Base-by-base conservation (phyloP, 2,888 invertebrate genomes). In the Eilema griseolum region DNA sequence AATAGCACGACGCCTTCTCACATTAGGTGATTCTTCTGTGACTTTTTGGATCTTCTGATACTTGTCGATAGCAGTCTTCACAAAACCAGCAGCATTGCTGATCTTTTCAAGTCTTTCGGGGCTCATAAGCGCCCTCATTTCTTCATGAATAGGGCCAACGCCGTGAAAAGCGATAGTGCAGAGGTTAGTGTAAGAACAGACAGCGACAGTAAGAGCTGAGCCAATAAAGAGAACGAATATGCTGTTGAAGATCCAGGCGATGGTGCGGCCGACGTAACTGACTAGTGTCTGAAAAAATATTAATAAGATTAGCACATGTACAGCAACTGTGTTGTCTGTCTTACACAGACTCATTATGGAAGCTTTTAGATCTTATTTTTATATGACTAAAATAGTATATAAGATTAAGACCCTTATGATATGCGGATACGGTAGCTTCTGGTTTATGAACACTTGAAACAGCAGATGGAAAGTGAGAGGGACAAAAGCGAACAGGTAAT, bases 151-250 rank as follows among this genome's bases (percentile, higher is more conserved):
- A 0, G 95, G 95, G 20, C 96, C 96, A 16, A 96, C 94, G 69
- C 97, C 97, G 70, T 97, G 83, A 85, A 96, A 96, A 0, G 92
- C 92, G 69, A 97, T 96, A 5, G 93, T 93, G 84, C 97, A 97
- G 23, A 97, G 83, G 12, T 96, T 96, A 0, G 97, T 97, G 75
- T 96, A 95, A 0, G 96, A 94, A 84, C 97, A 97, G 0, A 97
- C 88, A 20, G 91, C 93, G 4, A 95, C 79, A 2, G 95, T 95
- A 2, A 94, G 75, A 3, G 93, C 69, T 12, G 94, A 92, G 0
- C 96, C 95, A 0, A 96, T 92, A 1, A 96, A 92, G 4, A 96
- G 89, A 11, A 96, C 86, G n/a, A 95, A 92, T 12, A 93, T 82
- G 69, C 92, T 93, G 74, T 90, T 90, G 73, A 95, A 89, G 0